Base-by-base conservation (phyloP, 1,140 invertebrate species). In the Apis laboriosa region DNA sequence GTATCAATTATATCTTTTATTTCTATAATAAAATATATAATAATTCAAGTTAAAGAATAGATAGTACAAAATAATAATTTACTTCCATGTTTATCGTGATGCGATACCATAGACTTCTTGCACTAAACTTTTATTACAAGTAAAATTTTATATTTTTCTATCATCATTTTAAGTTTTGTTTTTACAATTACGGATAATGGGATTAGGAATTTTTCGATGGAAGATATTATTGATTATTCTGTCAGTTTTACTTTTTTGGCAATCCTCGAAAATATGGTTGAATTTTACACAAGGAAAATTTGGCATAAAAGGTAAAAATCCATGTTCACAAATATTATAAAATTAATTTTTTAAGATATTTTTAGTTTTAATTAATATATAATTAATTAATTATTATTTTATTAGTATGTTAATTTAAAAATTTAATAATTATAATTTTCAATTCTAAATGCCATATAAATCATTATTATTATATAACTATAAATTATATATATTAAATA, bases 211-310 rank as follows among this genome's bases (percentile, higher is more conserved):
- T 78, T 84, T 91, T 55, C 86, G 85, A 82, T 85, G 86, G 75
- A 89, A 86, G 71, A 72, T 92, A 77, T 43, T 91, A 15, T 34
- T 89, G 21, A 28, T 74, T n/a, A 3, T 89, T 55, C 9, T 89
- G 24, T 28, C 75, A 43, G 28, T 84, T 9, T 43, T 92, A 61
- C 21, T 92, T 34, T 61, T 92, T 24, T 92, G 90, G 90, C 90
- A 92, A 67, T 83, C 84, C 3, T 79, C 84, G 9, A 92, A 89
- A 77, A 56, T 88, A 15, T 92, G 87, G 88, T 83, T 84, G 12
- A 49, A 21, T 15, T 70, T 83, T 28, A 19, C 77, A 15, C 58
- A 73, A 34, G 64, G 80, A 49, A 77, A 79, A 63, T 60, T 83
- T 11, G 72, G 9, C 56, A 70, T 24, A 56, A 70, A 79, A 88